Percentiles rank a stretch among this genome's conserved stretches.
Conservation (phyloP, 2,888 invertebrate species). For the Cerastis leucographa region DNA sequence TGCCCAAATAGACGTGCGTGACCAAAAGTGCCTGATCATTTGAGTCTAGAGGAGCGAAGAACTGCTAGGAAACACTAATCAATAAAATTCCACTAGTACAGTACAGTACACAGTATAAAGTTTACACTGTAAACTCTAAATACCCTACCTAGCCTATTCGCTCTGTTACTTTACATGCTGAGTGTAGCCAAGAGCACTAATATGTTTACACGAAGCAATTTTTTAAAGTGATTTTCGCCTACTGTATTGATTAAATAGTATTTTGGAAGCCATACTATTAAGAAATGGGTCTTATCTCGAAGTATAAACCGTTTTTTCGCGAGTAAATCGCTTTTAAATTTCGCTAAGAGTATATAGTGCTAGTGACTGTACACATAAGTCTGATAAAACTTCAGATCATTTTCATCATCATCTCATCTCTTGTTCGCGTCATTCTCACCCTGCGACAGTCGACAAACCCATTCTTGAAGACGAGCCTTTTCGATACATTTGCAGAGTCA, state of each 20-base stretch:
- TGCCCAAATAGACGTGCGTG: background rate
- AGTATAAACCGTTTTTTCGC: background rate
- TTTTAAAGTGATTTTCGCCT: background rate
- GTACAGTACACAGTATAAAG: no score
- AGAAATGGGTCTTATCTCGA: background rate
- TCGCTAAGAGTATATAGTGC: background rate
- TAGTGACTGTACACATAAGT: no score
- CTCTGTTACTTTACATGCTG: background rate
- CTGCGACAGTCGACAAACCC: background rate
- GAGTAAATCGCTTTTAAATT: background rate
- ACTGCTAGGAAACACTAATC: background rate
- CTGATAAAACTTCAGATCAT: no score
- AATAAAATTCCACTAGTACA: background rate
- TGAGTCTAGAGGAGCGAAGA: no score
- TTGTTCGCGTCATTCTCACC: background rate
- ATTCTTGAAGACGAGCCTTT: background rate
- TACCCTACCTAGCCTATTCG: background rate
- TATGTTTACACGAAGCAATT: no score
- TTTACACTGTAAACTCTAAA: no score
- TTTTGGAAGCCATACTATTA: background rate
- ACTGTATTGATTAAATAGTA: background rate
- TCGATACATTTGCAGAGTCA: background rate
- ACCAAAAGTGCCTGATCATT: background rate
- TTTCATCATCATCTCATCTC: background rate
- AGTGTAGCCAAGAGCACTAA: no score